Base-by-base conservation (phyloP, 2,113 vertebrate species). In the Macroglossus sobrinus region DNA sequence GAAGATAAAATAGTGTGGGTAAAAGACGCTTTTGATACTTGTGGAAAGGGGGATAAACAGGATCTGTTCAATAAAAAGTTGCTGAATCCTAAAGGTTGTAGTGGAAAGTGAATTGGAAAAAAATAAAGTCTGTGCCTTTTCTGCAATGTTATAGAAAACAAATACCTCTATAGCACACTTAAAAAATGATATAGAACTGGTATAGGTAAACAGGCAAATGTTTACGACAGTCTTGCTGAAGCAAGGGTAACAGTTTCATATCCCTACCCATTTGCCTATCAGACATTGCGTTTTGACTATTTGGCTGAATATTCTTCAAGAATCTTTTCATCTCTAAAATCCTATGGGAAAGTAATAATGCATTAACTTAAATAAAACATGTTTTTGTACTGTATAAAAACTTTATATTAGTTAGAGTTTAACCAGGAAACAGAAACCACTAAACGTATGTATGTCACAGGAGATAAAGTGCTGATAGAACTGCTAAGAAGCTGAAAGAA, bases 1-100 rank as follows among this genome's bases (percentile, higher is more conserved):
- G 33, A 94, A 81, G 71, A 92, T 90, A 97, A 80, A 91, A 92
- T 81, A 81, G 30, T 45, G 13, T 76, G 61, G 33, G 11, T 35
- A 63, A 94, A 94, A n/a, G 90, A n/a, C 53, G 30, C 7, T 86
- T 43, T 61, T 6, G 24, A 66, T 66, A 59, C n/a, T 75, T 93
- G 10, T 50, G 50, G 50, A 50, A 50, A 0, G 35, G n/a, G 9
- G 10, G 12, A 50, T 26, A 28, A 94, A 45, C 35, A 95, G 7
- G 2, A 90, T 55, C 18, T 80, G 9, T 61, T 96, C 38, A 63
- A 55, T 82, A 61, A 88, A 84, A 86, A 24, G 22, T 40, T 57
- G 12, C 28, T 87, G 43, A 80, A 47, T 89, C 68, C 68, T 40
- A 92, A 87, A 66, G 16, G 22, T 45, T 79, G 5, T 18, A 59